Conservation (phyloP, 2,113 vertebrate genomes). For the Eulemur rufifrons region DNA sequence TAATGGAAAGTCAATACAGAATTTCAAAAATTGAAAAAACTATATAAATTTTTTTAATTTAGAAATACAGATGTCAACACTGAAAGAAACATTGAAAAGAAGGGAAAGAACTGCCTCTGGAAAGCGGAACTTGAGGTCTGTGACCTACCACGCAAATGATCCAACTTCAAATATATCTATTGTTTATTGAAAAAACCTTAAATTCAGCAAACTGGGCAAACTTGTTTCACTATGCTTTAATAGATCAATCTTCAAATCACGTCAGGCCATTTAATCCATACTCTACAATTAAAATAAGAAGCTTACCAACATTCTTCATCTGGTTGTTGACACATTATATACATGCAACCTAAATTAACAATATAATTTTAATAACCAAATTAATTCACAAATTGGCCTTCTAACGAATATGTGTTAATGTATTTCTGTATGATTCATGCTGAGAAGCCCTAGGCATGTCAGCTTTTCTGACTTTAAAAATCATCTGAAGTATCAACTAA, state of each 20-base stretch:
- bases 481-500: neutral
- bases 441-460: neutral
- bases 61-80: neutral
- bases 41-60: neutral
- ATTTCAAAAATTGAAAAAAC: neutral
- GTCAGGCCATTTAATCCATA: neutral
- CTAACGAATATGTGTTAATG: neutral
- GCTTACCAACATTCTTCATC: neutral
- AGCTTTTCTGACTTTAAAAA: slow-evolving; percentile 9
- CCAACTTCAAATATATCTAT: neutral
- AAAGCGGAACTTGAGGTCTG: neutral
- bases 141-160: neutral
- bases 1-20: neutral
- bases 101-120: neutral
- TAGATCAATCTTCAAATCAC: neutral
- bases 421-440: neutral
- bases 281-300: neutral
- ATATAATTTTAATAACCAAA: neutral
- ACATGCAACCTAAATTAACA: neutral
- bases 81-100: neutral
- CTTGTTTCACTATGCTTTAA: neutral
- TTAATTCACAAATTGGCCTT: neutral
- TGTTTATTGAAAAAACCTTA: neutral
- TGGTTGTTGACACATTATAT: neutral
- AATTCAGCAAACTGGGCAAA: neutral